Percentiles rank a stretch among this genome's conserved stretches.
phyloP scores from a whole-genome alignment of 2,888 invertebrate species.

The Charanyca ferruginea region DNA sequence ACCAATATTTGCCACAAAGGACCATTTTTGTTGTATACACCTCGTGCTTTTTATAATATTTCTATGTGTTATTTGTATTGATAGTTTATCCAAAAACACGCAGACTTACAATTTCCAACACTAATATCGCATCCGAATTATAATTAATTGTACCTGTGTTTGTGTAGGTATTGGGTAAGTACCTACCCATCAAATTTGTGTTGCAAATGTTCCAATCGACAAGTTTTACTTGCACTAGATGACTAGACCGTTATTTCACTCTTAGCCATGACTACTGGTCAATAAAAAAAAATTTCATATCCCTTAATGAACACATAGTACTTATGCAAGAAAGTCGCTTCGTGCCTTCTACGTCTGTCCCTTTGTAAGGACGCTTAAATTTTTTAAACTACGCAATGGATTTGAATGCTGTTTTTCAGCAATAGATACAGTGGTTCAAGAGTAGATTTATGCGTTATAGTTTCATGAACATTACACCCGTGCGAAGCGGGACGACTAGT shows the following conservation, averaged over 20 bases:
- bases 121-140: background rate
- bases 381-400: no score
- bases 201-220: background rate
- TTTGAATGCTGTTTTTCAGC: no score
- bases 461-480: no score
- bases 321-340: no score
- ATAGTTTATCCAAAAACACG: background rate
- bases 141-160: background rate
- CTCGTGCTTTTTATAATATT: background rate
- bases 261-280: background rate
- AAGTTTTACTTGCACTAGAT: background rate
- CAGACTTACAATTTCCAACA: background rate
- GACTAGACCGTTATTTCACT: background rate
- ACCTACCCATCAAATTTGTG: background rate
- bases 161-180: no score
- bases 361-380: no score
- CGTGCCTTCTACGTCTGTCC: no score
- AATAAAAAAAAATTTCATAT: background rate
- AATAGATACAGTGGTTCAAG: no score
- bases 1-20: background rate
- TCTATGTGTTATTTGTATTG: background rate
- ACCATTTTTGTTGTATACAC: background rate
- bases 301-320: background rate
- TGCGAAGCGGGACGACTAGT: no score
- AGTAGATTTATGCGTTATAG: no score